phyloP scores from a whole-genome alignment of 2,797 vertebrate species.

The Furcifer pardalis region DNA sequence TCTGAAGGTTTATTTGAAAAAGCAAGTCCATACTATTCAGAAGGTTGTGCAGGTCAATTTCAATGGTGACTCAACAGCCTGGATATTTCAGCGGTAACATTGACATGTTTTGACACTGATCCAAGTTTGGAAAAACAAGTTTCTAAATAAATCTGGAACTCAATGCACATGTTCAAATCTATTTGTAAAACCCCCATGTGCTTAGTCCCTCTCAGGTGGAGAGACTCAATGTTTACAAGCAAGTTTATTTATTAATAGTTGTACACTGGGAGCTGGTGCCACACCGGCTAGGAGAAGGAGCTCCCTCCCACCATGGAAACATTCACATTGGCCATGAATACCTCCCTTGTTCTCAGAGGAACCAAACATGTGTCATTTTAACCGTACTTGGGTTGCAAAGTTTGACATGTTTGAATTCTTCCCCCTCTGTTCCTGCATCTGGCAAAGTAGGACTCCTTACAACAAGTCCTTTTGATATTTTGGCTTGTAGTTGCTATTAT shows the following conservation, averaged over 20 bases:
- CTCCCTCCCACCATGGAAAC: background rate
- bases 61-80: background rate
- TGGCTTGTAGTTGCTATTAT: background rate
- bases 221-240: slow-evolving; percentile 18
- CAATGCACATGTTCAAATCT: slow-evolving; percentile 1
- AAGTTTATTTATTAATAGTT: slow-evolving; percentile 27
- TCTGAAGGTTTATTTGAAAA: background rate
- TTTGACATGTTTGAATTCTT: background rate
- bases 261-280: slow-evolving; percentile 4
- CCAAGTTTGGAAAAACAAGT: slow-evolving; percentile 15
- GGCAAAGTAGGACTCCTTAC: background rate
- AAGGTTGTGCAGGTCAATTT: background rate
- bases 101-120: background rate
- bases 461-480: background rate
- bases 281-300: background rate
- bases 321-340: background rate
- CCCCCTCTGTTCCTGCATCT: background rate
- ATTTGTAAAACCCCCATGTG: background rate
- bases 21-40: background rate
- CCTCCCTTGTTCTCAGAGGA: background rate
- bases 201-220: background rate
- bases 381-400: background rate
- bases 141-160: slow-evolving; percentile 25
- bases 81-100: slow-evolving; percentile 8
- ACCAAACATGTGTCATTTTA: background rate